Conservation (phyloP, 37 sponge, comb jelly and placozoan genomes). For the Oscarella lobularis region DNA sequence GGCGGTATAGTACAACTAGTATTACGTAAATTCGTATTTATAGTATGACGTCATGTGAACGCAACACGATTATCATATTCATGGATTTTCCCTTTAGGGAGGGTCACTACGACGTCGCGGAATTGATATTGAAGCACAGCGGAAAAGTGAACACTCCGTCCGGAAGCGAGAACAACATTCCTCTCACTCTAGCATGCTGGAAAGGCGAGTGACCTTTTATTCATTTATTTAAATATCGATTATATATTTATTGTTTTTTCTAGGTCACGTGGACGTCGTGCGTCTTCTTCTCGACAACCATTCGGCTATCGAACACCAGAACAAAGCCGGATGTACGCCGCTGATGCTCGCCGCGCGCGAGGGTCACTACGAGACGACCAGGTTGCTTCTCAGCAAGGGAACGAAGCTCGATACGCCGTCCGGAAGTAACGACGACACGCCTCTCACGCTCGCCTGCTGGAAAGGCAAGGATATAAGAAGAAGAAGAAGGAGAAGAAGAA, state of each 20-base stretch:
- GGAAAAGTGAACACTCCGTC: slow-evolving; percentile 83
- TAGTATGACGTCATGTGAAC: too few species aligned
- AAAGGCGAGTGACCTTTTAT: slow-evolving; percentile 30
- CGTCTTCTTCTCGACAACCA: slow-evolving; percentile 64
- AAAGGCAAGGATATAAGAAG: too few species aligned
- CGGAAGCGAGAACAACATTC: slow-evolving; percentile 94
- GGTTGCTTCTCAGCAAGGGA: slow-evolving; percentile 63
- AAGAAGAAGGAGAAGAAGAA: too few species aligned
- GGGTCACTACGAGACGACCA: slow-evolving; percentile 79
- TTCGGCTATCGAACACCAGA: slow-evolving; percentile 91
- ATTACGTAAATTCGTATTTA: too few species aligned
- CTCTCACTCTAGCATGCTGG: slow-evolving; percentile 93
- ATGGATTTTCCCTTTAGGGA: neutral
- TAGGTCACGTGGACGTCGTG: slow-evolving; percentile 80
- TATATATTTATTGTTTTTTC: neutral
- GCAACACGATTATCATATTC: too few species aligned
- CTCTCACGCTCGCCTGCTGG: slow-evolving; percentile 93
- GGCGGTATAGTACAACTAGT: too few species aligned
- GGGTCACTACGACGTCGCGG: slow-evolving; percentile 31
- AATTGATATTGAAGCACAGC: slow-evolving; percentile 23
- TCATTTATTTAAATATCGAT: neutral
- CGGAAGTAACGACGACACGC: slow-evolving; percentile 91
- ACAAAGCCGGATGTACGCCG: slow-evolving; percentile 97
- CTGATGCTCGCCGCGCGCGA: slow-evolving; percentile 97
- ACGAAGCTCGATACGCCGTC: slow-evolving; percentile 86